Evolutionary conservation across 1,140 invertebrate genomes (phyloP), one percentile per base, ranked within the genome.

Genomic region (Matsumurasca onukii): DNA sequence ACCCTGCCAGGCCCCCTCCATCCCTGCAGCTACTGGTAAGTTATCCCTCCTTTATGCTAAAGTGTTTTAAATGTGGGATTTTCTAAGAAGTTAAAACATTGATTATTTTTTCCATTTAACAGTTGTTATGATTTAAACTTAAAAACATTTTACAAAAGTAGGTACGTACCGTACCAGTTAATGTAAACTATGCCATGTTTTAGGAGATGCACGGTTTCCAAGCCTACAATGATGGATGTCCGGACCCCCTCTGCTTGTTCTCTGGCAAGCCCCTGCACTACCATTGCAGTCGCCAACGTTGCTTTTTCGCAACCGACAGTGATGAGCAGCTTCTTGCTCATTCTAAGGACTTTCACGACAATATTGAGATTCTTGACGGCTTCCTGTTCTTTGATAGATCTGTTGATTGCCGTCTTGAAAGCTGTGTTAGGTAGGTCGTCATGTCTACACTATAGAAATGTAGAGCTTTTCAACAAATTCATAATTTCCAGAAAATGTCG

Each of bases 281-380:
- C 76, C 92, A 94, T 76, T 94, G 92, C 77, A 87, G 85, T 2
- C 86, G 86, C 70, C 85, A 86, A 1, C 78, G 91, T n/a, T 94
- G 89, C 76, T 84, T 88, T 73, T 91, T 89, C 73, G 85, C 86
- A 13, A 90, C 89, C 1, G 86, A 89, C 69, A 80, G 85, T 48
- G 80, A 85, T 13, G 89, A 91, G 71, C 85, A 88, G 31, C 76
- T 92, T 5, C 79, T 87, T 5, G 82, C 88, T 73, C 92, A 94
- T 75, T 86, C 89, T 61, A 88, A 88, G 74, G 91, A 93, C 75
- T 94, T 94, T 76, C 92, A 94, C 77, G 90, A 89, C 71, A 92
- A 89, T 74, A 86, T 92, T 20, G 88, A 89, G 72, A 92, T 93
- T 70, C 80, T 89, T n/a, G 87, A 91, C 20, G 90, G 90, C 3